Percentiles rank a stretch among this genome's conserved stretches.
phyloP scores from a whole-genome alignment of 2,113 vertebrate genomes.

The Struthidea cinerea region DNA sequence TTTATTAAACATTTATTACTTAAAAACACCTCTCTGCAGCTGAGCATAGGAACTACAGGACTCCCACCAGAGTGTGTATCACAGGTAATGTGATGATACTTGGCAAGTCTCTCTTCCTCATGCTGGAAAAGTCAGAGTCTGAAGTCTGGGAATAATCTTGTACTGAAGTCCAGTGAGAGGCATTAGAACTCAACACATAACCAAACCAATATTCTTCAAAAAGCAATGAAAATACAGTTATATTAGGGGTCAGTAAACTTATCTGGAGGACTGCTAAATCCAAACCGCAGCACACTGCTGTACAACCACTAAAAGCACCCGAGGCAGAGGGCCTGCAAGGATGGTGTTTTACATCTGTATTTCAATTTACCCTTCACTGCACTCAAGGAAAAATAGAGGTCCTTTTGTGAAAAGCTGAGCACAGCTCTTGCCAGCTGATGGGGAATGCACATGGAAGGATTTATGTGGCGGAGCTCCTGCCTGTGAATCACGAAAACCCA shows the following conservation, averaged over 20 bases:
- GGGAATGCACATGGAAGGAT: not conserved
- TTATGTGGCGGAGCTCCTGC: not conserved
- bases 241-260: not conserved
- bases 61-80: not conserved
- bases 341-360: not conserved
- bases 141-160: not conserved
- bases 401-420: not conserved
- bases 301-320: rapidly evolving
- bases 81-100: not conserved
- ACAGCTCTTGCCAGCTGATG: not conserved
- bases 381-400: not conserved
- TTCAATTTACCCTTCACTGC: not conserved
- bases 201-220: not conserved
- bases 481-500: not conserved
- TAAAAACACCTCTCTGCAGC: not conserved
- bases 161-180: not conserved
- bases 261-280: not conserved
- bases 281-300: not conserved
- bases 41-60: not conserved
- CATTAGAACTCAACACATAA: not conserved
- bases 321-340: not conserved
- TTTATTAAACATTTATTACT: not conserved
- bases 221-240: not conserved
- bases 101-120: not conserved
- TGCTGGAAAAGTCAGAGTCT: not conserved